Percentiles rank a stretch among this genome's conserved stretches.
Conservation (phyloP, 2,113 vertebrate genomes). For the Callospermophilus lateralis region DNA sequence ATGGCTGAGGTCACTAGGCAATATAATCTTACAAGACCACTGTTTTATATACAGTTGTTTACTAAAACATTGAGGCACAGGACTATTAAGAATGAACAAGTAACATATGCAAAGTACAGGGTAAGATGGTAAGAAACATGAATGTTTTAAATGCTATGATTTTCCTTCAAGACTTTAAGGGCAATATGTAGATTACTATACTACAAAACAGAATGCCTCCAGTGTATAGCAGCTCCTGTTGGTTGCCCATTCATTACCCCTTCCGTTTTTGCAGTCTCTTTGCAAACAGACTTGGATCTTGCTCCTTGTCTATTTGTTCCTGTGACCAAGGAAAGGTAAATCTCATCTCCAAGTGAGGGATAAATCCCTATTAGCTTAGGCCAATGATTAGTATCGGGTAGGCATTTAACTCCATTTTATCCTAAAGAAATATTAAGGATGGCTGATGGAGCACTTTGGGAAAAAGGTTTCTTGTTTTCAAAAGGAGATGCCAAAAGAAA, state of each 20-base stretch:
- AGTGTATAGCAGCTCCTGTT: not conserved
- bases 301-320: not conserved
- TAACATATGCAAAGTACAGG: not conserved
- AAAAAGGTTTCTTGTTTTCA: slow-evolving; percentile 23
- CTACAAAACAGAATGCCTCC: not conserved
- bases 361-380: not conserved
- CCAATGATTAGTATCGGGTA: not conserved
- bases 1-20: not conserved
- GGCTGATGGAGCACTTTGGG: not conserved
- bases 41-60: not conserved
- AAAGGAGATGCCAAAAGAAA: not conserved
- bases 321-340: not conserved
- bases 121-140: slow-evolving; percentile 30
- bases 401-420: not conserved
- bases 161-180: slow-evolving; percentile 1
- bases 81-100: not conserved
- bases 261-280: not conserved
- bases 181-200: not conserved
- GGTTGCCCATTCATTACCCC: not conserved
- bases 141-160: not conserved
- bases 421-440: not conserved
- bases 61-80: not conserved
- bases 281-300: not conserved
- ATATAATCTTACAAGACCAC: not conserved
- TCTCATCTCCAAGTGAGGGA: not conserved